Evolutionary conservation across 92 coral and sea anemone species (phyloP).

Genomic region (Bergia sp.): DNA sequence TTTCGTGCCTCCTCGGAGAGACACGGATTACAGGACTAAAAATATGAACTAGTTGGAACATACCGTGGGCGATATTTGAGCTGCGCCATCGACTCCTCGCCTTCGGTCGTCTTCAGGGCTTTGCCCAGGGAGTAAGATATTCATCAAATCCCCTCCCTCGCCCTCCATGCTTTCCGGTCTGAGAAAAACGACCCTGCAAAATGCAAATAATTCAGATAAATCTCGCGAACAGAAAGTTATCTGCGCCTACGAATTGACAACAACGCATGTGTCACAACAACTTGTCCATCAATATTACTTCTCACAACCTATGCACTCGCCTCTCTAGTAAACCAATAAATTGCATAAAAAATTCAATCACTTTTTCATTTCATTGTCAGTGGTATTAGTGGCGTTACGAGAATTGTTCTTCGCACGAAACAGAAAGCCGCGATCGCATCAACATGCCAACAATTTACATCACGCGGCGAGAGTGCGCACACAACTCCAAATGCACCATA

Average conservation of each 20-base stretch:
- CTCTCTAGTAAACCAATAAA: not conserved
- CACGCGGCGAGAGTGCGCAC: conserved; percentile 39
- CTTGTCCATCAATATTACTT: not conserved
- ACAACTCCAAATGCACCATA: conserved; percentile 3
- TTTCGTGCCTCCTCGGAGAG: conserved; percentile 11
- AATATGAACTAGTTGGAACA: not conserved
- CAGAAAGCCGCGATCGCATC: conserved; percentile 34
- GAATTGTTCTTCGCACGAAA: conserved; percentile 30
- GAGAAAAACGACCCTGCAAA: conserved; percentile 15
- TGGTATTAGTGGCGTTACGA: not conserved
- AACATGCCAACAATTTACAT: conserved; percentile 42
- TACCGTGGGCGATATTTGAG: conserved; percentile 41
- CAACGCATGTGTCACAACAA: conserved; percentile 44
- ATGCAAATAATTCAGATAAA: conserved; percentile 20
- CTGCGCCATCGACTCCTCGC: conserved; percentile 31
- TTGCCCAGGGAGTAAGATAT: conserved; percentile 42
- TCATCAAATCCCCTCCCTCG: conserved; percentile 49
- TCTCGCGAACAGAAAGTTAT: conserved; percentile 10
- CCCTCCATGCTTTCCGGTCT: conserved; percentile 35
- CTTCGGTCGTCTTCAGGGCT: conserved; percentile 36
- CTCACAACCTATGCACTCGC: not conserved
- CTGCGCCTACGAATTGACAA: conserved; percentile 25
- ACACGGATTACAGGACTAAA: not conserved
- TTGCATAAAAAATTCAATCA: not conserved
- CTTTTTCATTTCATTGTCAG: not conserved